Base-by-base conservation (phyloP, 2,888 invertebrate genomes). In the Nomada hirtipes region DNA sequence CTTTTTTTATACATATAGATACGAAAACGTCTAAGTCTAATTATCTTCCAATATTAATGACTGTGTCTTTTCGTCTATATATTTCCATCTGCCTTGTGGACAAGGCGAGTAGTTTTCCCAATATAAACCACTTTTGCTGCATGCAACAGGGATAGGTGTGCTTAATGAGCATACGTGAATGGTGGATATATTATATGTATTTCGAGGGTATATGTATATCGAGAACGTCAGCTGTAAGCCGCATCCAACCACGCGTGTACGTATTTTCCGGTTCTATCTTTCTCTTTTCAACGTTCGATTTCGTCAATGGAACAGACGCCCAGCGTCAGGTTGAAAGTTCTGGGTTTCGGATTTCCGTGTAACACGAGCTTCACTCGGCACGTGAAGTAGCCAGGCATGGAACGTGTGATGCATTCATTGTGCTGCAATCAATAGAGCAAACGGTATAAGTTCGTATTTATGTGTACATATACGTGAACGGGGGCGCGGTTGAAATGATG, bases 341-440 rank as follows among this genome's bases (percentile, higher is more conserved):
- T 77, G 65, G 76, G 73, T 83, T 73, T 88, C 85, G 76, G 77
- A 75, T 85, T 88, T 85, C 85, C 79, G 80, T 53, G 69, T 85
- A 85, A 87, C 44, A 76, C 60, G 77, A 76, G 69, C 52, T 29
- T 26, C 10, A 2, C 47, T n/a, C 23, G 50, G 65, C 60, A 15
- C 55, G 47, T n/a, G 53, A 74, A 64, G 63, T 23, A 26, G 47
- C 42, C 67, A n/a, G 42, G 18, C 23, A 61, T 59, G 11, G 44
- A 47, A 69, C 61, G 60, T 67, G 65, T 47, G 57, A 53, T 53
- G 55, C 26, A 64, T 71, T 70, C 68, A 44, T 61, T 47, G 29
- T 67, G n/a, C n/a, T 59, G 26, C 53, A 67, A 67, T 65, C 72
- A 73, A 64, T 76, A 36, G 52, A 53, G 61, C 63, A 52, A 73